Base-by-base conservation (phyloP, 2,797 vertebrate genomes). In the Enteromius anoplus region DNA sequence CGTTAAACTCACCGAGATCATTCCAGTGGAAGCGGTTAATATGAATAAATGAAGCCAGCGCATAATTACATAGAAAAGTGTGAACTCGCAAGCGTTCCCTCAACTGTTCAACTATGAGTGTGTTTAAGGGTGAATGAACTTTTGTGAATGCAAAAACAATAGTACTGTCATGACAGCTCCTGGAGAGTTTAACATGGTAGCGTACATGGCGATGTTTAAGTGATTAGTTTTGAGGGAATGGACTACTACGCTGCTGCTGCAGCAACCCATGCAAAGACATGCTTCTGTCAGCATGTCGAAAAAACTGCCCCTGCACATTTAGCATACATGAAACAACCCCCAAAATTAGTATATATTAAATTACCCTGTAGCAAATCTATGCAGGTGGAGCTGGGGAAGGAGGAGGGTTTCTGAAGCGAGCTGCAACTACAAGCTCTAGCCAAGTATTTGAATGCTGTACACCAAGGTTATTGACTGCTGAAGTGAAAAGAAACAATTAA, bases 21-120 rank as follows among this genome's bases (percentile, higher is more conserved):
- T 66, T 69, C 60, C 32, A 8, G 71, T 68, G 70, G 68, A 84
- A 80, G 58, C 47, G n/a, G 84, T 83, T 85, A 81, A 80, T 73
- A 29, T 72, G 72, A 69, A 62, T 40, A 65, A 82, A 77, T 82
- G 14, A 73, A 58, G 71, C 26, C 21, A 5, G 9, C 55, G 47
- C 32, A 15, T 65, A 55, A 65, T 42, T 65, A 17, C 49, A 51
- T 55, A 47, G 47, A 47, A 64, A 73, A 37, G 12, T 40, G 42
- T 42, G 32, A 53, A 49, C 6, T 78, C 11, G 34, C 26, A 7
- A 32, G n/a, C 21, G 17, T 29, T 47, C 75, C 40, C 37, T 47
- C 15, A 47, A 45, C 55, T 64, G 23, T n/a, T 62, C 8, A 64
- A 47, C 64, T 32, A 78, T 64, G 40, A 64, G 58, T 29, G 6